Evolutionary conservation across 2,797 vertebrate species (phyloP), one percentile per base, ranked within the genome.

Genomic region (Enoplosus armatus): DNA sequence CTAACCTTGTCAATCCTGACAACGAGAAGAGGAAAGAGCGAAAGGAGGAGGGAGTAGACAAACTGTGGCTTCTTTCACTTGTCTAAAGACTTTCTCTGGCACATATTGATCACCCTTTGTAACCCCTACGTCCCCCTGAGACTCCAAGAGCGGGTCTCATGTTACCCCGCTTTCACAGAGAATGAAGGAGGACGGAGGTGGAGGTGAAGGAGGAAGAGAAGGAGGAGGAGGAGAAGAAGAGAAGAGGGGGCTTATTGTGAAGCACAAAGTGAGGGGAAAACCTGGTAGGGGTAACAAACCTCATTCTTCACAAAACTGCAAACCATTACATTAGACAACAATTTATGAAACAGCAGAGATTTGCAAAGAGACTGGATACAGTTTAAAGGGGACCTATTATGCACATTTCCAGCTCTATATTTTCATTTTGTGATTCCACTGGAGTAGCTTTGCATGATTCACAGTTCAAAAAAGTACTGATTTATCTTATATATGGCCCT

Each of bases 101-200:
- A 92, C 86, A 89, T 92, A 93, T 93, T 91, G 92, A 94, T 94
- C 93, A 92, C 91, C 84, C 87, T 88, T 90, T 89, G 92, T 90
- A 89, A 92, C 92, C 91, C 84, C 82, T 50, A 31, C 8, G 58
- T 33, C 81, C 90, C 87, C 85, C 81, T 2, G 84, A 86, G 91
- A 91, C 51, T 72, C 59, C 6, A 31, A 85, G 87, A 87, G 76
- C 22, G 5, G 79, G 90, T 90, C 80, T 95, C 82, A 84, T 72
- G 86, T 95, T 93, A 90, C 88, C 88, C 76, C 31, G 58, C 85
- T 89, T 89, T 88, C 88, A 90, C 82, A 84, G 83, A 80, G 83
- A 87, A 89, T 86, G 90, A 78, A 72, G 75, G 77, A 86, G 79
- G 83, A 90, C 69, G 71, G 75, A 89, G 80, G 83, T 69, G 63